Percentiles rank a stretch among this genome's conserved stretches.
Evolutionary conservation across 2,113 vertebrate genomes (phyloP).

Genomic region (Takifugu bimaculatus): DNA sequence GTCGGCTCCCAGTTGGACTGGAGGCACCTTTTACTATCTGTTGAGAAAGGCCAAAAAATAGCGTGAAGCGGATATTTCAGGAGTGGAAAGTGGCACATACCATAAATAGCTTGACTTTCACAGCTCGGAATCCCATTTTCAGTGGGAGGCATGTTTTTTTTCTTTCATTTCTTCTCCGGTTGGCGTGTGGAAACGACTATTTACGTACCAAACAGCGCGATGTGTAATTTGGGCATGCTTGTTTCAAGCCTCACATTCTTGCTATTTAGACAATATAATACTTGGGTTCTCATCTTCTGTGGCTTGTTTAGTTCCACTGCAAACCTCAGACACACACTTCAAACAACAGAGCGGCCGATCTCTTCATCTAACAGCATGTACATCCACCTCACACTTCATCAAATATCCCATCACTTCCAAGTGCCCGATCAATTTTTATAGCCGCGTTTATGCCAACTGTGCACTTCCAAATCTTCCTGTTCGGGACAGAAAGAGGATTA

Average conservation of each 20-base stretch:
- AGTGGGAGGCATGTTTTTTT: constrained; percentile 54
- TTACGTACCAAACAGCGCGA: constrained; percentile 58
- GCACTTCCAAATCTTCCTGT: constrained; percentile 5
- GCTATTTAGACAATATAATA: constrained; percentile 58
- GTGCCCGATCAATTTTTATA: constrained; percentile 2
- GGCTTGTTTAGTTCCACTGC: constrained; percentile 39
- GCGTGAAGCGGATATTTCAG: constrained; percentile 44
- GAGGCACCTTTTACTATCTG: constrained; percentile 56
- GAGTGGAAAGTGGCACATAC: constrained; percentile 57
- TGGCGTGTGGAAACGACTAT: constrained; percentile 62
- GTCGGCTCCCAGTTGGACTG: constrained; percentile 44
- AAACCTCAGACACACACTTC: constrained; percentile 31
- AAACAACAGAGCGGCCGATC: constrained; percentile 4
- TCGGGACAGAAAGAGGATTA: constrained; percentile 8
- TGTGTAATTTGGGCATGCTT: constrained; percentile 64
- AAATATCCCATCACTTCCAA: constrained; percentile 1
- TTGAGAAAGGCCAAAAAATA: constrained; percentile 30
- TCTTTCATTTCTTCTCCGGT: constrained; percentile 25
- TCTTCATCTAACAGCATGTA: constrained; percentile 10
- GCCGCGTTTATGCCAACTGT: constrained; percentile 17
- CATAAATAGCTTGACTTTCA: constrained; percentile 65
- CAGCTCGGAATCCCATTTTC: constrained; percentile 60
- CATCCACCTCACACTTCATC: neutral
- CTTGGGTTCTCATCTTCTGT: constrained; percentile 46
- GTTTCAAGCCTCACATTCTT: constrained; percentile 50